These are phyloP conservation scores for Lissocephala sabroskyi DNA, from an alignment of 2,888 invertebrate species.

Conservation along the genomic window DNA sequence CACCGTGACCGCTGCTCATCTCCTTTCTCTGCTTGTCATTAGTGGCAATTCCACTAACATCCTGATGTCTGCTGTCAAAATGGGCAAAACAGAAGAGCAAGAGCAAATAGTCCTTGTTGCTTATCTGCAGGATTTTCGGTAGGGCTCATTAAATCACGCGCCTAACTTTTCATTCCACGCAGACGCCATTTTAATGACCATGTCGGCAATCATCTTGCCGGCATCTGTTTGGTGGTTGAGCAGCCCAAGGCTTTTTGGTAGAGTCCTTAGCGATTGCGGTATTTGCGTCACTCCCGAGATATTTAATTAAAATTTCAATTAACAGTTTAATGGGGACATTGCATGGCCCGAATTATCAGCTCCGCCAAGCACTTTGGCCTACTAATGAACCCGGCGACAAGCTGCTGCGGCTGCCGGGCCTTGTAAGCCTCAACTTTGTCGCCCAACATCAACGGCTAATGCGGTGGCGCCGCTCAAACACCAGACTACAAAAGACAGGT, in stretches of 20 bases:
- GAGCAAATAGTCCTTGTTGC: background rate
- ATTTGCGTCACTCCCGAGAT: conserved; percentile 45
- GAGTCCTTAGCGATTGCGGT: too few relatives aligned
- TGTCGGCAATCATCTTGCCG: conserved; percentile 2
- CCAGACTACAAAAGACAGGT: too few relatives aligned
- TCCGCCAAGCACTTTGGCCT: background rate
- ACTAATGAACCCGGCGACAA: background rate
- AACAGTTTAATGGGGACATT: conserved; percentile 47
- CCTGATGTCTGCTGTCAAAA: too few relatives aligned
- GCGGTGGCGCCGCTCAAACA: too few relatives aligned
- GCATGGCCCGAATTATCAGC: background rate
- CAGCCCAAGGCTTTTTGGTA: too few relatives aligned
- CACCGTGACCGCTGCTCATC: too few relatives aligned
- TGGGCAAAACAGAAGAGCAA: too few relatives aligned
- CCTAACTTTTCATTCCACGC: background rate
- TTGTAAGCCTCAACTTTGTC: conserved; percentile 15
- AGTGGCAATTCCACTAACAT: too few relatives aligned
- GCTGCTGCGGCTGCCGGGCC: conserved; percentile 21
- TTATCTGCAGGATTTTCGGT: conserved; percentile 20
- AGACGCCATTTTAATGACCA: background rate
- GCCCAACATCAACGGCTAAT: too few relatives aligned
- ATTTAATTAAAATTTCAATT: conserved; percentile 63
- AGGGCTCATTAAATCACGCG: conserved; percentile 24
- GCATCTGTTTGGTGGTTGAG: conserved; percentile 24
- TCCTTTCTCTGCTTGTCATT: too few relatives aligned